These are phyloP conservation scores for Amorpha juglandis DNA, from an alignment of 2,888 invertebrate genomes.

Conservation along the genomic window DNA sequence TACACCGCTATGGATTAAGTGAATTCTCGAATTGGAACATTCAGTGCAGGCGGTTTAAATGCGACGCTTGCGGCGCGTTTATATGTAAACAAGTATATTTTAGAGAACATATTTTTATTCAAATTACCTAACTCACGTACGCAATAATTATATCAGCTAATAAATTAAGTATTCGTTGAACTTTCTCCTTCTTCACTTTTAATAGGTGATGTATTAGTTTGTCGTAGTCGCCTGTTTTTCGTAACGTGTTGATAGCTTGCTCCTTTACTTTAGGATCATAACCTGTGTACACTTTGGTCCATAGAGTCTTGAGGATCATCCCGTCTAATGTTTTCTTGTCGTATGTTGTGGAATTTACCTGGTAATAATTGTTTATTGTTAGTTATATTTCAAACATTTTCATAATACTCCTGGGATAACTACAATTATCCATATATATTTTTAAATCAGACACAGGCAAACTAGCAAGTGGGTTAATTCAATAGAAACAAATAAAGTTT, in stretches of 20 bases:
- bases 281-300: constrained; percentile 68
- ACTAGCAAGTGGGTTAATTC: too few species aligned
- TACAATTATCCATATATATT: too few species aligned
- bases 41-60: too few species aligned
- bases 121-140: constrained; percentile 46
- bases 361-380: constrained; percentile 34
- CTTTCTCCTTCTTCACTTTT: constrained; percentile 64
- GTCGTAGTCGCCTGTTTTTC: constrained; percentile 60
- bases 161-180: constrained; percentile 57
- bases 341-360: constrained; percentile 50
- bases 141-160: constrained; percentile 63
- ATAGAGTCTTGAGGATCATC: constrained; percentile 68
- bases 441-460: too few species aligned
- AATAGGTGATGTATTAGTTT: constrained; percentile 57
- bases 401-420: too few species aligned
- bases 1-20: too few species aligned
- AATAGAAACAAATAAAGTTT: too few species aligned
- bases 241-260: constrained; percentile 59
- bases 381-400: too few species aligned
- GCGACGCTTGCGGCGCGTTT: too few species aligned
- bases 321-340: constrained; percentile 67
- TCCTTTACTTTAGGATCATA: constrained; percentile 61
- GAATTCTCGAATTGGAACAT: too few species aligned
- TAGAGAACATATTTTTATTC: background rate
- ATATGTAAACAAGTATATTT: background rate